Evolutionary conservation across 2,797 vertebrate genomes (phyloP), one percentile per base, ranked within the genome.

Genomic region (Microcaecilia unicolor): DNA sequence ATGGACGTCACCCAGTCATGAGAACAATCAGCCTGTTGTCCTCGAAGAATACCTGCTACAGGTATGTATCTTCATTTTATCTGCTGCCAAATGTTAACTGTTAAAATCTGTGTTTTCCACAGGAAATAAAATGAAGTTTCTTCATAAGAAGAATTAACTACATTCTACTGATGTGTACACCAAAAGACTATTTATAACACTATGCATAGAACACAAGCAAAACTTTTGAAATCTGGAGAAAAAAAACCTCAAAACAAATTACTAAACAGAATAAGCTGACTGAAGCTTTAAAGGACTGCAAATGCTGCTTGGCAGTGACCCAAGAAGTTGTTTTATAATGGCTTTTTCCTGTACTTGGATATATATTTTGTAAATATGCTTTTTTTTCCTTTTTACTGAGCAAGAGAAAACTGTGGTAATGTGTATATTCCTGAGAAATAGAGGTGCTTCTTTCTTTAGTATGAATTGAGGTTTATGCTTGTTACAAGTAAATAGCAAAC

Each of bases 81-180:
- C n/a, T n/a, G n/a, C n/a, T n/a, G n/a, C n/a, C n/a, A n/a, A n/a
- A n/a, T n/a, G n/a, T n/a, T n/a, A n/a, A n/a, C n/a, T n/a, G n/a
- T n/a, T n/a, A n/a, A n/a, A n/a, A n/a, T n/a, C 20, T 34, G 11
- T 36, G 4, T 34, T 19, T 15, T 11, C 69, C 76, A 18, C 57
- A 98, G 94, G 95, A 64, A 99, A 85, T 76, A 98, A 98, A 85
- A 97, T 98, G 92, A 98, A 93, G 75, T 97, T 97, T 63, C 95
- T 98, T 47, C 95, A 98, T 77, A 98, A 98, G 86, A 98, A 97
- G 85, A 98, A 86, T 76, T 98, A 75, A 85, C 19, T 27, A 15
- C 13, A 19, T 37, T 48, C 62, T 51, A 54, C 48, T 43, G 48
- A 24, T 23, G n/a, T 19, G 7, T 34, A 49, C 17, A 6, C 39